Percentiles rank a stretch among this genome's conserved stretches.
phyloP scores from a whole-genome alignment of 2,113 vertebrate genomes.

The Silurus glanis region DNA sequence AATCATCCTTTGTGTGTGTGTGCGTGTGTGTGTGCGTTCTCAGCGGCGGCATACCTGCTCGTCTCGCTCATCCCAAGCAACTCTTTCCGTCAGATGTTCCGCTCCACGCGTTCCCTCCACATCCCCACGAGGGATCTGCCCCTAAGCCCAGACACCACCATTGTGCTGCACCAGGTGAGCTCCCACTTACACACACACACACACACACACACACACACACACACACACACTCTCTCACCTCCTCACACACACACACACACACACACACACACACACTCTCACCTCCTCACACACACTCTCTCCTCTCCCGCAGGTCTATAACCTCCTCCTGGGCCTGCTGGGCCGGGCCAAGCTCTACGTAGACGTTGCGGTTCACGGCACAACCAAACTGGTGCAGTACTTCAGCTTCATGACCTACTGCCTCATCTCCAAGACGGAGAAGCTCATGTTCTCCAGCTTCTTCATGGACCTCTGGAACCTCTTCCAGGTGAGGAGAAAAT shows the following conservation, averaged over 20 bases:
- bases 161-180: constrained; percentile 89
- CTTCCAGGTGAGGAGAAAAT: constrained; percentile 75
- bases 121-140: constrained; percentile 94
- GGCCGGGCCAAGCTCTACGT: constrained; percentile 96
- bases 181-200: not conserved
- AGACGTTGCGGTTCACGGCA: constrained; percentile 95
- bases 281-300: not conserved
- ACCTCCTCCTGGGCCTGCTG: constrained; percentile 91
- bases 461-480: constrained; percentile 99
- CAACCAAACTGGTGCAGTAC: constrained; percentile 97
- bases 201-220: not conserved
- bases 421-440: constrained; percentile 98
- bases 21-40: not conserved
- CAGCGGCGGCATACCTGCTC: constrained; percentile 98
- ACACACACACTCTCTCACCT: not conserved
- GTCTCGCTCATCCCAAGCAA: constrained; percentile 99
- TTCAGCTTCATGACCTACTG: constrained; percentile 99
- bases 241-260: not conserved
- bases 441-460: constrained; percentile 98
- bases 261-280: not conserved
- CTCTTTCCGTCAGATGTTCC: constrained; percentile 99
- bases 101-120: constrained; percentile 95
- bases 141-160: constrained; percentile 94
- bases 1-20: not conserved
- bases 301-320: constrained; percentile 74